phyloP scores from a whole-genome alignment of 2,113 vertebrate species.

The Oostethus manadensis region DNA sequence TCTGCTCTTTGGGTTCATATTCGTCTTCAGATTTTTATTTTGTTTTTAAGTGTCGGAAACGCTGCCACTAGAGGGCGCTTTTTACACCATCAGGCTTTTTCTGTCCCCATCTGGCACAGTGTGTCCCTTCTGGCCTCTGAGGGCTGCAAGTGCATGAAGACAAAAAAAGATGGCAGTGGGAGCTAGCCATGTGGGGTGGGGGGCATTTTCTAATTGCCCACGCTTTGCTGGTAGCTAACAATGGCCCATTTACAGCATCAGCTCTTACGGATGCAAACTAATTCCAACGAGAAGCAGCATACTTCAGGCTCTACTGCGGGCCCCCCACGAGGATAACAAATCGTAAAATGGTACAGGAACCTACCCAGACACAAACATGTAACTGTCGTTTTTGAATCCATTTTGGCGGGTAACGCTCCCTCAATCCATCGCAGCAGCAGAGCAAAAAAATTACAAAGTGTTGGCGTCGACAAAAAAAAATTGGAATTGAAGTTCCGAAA shows the following conservation, averaged over 20 bases:
- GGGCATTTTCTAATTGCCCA: background rate
- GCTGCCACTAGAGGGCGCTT: slow-evolving; percentile 13
- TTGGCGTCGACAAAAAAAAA: slow-evolving; percentile 70
- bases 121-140: slow-evolving; percentile 50
- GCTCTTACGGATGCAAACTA: background rate
- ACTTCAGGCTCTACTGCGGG: too few relatives aligned
- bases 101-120: slow-evolving; percentile 31
- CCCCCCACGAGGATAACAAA: too few relatives aligned
- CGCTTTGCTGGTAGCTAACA: background rate
- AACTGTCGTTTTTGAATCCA: too few relatives aligned
- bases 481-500: slow-evolving; percentile 61
- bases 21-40: too few relatives aligned
- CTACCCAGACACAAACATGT: background rate
- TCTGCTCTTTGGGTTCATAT: background rate
- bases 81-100: slow-evolving; percentile 4
- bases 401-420: background rate
- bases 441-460: slow-evolving; percentile 79
- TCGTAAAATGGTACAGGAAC: too few relatives aligned
- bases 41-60: background rate
- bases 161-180: slow-evolving; percentile 11
- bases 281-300: background rate
- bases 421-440: slow-evolving; percentile 45
- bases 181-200: background rate
- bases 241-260: background rate
- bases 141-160: slow-evolving; percentile 40